Evolutionary conservation across 2,888 invertebrate species (phyloP).

Genomic region (Lochmaea capreae): DNA sequence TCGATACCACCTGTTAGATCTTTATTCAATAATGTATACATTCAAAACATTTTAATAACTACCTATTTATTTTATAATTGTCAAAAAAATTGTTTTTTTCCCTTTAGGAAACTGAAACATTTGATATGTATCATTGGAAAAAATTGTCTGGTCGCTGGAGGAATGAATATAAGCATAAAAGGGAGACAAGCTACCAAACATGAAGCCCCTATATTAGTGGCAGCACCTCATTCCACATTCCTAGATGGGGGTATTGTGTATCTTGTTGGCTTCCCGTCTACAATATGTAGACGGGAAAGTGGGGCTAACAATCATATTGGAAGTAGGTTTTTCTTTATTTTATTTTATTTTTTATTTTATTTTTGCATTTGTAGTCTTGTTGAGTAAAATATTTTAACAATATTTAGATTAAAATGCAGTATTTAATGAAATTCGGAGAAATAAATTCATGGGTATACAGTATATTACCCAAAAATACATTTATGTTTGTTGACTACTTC

Average conservation of each 20-base stretch:
- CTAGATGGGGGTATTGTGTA: slow-evolving; percentile 89
- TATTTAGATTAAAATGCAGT: not conserved
- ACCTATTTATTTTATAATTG: not conserved
- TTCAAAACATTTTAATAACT: not conserved
- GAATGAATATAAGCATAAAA: slow-evolving; percentile 81
- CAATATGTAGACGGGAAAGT: slow-evolving; percentile 85
- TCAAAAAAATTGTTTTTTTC: not conserved
- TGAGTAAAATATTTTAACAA: not conserved
- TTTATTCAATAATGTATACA: no score
- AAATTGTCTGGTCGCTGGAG: slow-evolving; percentile 80
- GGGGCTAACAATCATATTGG: slow-evolving; percentile 85
- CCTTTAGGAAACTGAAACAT: slow-evolving; percentile 70
- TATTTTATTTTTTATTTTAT: slow-evolving; percentile 24
- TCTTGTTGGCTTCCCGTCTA: slow-evolving; percentile 83
- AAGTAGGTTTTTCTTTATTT: slow-evolving; percentile 74
- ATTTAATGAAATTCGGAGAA: not conserved
- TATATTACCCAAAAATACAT: no score
- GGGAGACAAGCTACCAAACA: slow-evolving; percentile 80
- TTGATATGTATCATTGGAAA: slow-evolving; percentile 80
- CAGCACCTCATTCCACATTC: slow-evolving; percentile 91
- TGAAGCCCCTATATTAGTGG: slow-evolving; percentile 88
- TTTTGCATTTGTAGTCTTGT: slow-evolving; percentile 1
- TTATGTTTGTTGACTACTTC: no score
- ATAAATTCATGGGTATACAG: no score
- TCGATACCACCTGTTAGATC: no score